Conservation (phyloP, 2,113 vertebrate genomes). For the Peromyscus polionotus region DNA sequence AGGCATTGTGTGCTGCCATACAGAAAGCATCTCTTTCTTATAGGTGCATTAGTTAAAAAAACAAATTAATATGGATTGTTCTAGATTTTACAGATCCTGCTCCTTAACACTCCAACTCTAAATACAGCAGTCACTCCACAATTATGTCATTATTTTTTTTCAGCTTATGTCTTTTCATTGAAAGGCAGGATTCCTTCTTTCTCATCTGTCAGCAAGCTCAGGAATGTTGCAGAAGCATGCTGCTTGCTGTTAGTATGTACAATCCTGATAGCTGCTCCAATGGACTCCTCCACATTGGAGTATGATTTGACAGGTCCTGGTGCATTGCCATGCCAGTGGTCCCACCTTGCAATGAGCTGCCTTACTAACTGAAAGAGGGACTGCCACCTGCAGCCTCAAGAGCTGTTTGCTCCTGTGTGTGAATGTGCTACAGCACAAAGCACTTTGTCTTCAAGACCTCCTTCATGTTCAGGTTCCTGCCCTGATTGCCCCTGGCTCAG, state of each 20-base stretch:
- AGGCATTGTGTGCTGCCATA: not conserved
- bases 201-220: not conserved
- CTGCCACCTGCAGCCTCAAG: not conserved
- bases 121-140: not conserved
- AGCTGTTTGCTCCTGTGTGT: not conserved
- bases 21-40: not conserved
- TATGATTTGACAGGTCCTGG: not conserved
- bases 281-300: not conserved
- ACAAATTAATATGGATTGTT: not conserved
- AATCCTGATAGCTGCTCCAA: not conserved
- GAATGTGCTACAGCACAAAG: not conserved
- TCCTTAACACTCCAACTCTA: not conserved
- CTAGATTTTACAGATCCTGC: not conserved
- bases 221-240: not conserved
- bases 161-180: not conserved
- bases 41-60: not conserved
- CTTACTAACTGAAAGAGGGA: slow-evolving; percentile 45
- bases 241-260: not conserved
- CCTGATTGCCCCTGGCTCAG: slow-evolving; percentile 54
- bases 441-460: not conserved
- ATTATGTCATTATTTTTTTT: not conserved
- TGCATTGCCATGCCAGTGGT: not conserved
- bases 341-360: not conserved
- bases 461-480: slow-evolving; percentile 48
- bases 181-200: not conserved